phyloP scores from a whole-genome alignment of 1,140 invertebrate genomes.

The Apis cerana region DNA sequence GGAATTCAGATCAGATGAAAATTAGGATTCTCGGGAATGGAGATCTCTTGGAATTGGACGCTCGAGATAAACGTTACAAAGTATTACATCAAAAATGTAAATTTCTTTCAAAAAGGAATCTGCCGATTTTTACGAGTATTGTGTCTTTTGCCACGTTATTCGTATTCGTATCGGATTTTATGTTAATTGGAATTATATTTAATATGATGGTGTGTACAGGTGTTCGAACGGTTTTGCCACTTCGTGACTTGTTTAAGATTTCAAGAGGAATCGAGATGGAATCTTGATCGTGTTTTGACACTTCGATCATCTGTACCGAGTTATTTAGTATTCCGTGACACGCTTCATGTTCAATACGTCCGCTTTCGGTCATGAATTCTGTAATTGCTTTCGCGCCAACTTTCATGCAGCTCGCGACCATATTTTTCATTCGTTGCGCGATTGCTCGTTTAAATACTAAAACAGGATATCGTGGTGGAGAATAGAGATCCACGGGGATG shows the following conservation, averaged over 20 bases:
- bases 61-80: no score
- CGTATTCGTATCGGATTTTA: not conserved
- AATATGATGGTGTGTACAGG: not conserved
- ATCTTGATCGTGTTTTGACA: conserved; percentile 10
- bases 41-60: not conserved
- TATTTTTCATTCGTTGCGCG: conserved; percentile 19
- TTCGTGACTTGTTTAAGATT: not conserved
- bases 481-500: not conserved
- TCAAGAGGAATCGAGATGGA: not conserved
- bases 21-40: not conserved
- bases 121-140: no score
- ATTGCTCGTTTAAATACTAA: conserved; percentile 16
- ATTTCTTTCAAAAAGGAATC: no score
- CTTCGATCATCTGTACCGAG: not conserved
- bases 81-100: no score
- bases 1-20: not conserved
- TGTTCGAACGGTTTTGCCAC: not conserved
- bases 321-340: not conserved
- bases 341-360: not conserved
- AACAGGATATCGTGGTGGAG: conserved; percentile 20
- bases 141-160: no score
- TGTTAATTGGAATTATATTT: not conserved
- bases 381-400: conserved; percentile 24
- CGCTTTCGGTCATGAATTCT: conserved; percentile 14
- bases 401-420: conserved; percentile 32